A percentile compares a stretch with the other conserved stretches of the same genome.
Evolutionary conservation across 64 coral and sea anemone genomes (phyloP).

Genomic region (Pocillopora damicornis): DNA sequence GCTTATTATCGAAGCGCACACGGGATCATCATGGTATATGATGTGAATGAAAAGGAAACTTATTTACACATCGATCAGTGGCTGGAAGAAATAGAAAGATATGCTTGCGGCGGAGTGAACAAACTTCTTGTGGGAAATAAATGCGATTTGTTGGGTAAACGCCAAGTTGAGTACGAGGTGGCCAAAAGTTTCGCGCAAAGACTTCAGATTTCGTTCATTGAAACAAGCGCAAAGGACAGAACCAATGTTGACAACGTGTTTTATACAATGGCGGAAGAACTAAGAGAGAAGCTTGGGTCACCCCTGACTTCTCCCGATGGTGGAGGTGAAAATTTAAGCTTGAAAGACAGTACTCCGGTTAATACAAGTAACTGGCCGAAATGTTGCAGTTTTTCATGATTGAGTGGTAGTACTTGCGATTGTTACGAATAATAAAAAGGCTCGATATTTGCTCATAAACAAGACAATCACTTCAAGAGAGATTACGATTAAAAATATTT

Average conservation of each 20-base stretch:
- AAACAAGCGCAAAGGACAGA: constrained; percentile 96
- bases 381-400: constrained; percentile 42
- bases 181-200: constrained; percentile 84
- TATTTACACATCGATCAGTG: constrained; percentile 88
- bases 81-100: constrained; percentile 73
- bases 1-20: constrained; percentile 93
- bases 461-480: not conserved
- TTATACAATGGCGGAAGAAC: constrained; percentile 84
- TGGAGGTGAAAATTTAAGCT: constrained; percentile 1
- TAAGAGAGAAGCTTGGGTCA: constrained; percentile 83
- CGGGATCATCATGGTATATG: constrained; percentile 89
- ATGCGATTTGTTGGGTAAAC: constrained; percentile 74
- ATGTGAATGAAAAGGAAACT: constrained; percentile 92
- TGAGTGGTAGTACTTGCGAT: not conserved
- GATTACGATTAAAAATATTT: not conserved
- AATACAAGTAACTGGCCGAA: constrained; percentile 14
- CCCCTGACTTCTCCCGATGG: constrained; percentile 71
- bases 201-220: constrained; percentile 86
- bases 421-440: not conserved
- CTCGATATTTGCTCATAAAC: not conserved
- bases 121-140: constrained; percentile 89
- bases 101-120: constrained; percentile 77
- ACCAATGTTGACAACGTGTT: constrained; percentile 94
- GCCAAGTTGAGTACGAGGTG: constrained; percentile 84
- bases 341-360: constrained; percentile 23